Evolutionary conservation across 2,113 vertebrate species (phyloP).

Genomic region (Eonycteris spelaea): DNA sequence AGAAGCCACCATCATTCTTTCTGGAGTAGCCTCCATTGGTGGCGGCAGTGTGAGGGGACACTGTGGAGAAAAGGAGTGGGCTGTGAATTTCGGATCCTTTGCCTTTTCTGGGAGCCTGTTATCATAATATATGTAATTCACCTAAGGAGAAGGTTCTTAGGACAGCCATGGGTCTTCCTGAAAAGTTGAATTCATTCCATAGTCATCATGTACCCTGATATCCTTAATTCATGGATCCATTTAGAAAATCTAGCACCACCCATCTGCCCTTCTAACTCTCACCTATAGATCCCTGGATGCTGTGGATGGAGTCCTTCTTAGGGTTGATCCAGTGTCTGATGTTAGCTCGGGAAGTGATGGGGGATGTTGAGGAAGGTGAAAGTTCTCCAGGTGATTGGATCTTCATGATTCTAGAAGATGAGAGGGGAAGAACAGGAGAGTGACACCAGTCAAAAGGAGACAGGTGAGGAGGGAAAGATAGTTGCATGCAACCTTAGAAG

Average conservation of each 20-base stretch:
- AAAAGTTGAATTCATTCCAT: not conserved
- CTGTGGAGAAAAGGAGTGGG: conserved; percentile 31
- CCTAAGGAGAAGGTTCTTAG: not conserved
- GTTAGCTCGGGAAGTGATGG: not conserved
- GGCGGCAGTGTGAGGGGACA: conserved; percentile 80
- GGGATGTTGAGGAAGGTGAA: not conserved
- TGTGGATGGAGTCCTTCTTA: conserved; percentile 84
- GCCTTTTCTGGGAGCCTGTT: not conserved
- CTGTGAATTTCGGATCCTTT: not conserved
- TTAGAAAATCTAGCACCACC: not conserved
- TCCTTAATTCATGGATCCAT: not conserved
- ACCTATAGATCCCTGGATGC: conserved; percentile 85
- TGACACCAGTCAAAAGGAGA: not conserved
- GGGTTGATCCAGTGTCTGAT: conserved; percentile 82
- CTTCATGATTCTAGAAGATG: conserved; percentile 56
- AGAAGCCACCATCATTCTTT: conserved; percentile 83
- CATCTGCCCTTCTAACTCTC: conserved; percentile 1
- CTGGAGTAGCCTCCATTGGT: conserved; percentile 81
- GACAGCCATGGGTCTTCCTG: not conserved
- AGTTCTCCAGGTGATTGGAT: conserved; percentile 15
- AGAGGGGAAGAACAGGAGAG: not conserved
- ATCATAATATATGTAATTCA: not conserved
- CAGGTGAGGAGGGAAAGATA: not conserved
- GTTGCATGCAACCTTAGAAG: not conserved
- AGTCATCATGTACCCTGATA: not conserved